A percentile compares a stretch with the other conserved stretches of the same genome.
Conservation (phyloP, 2,113 vertebrate genomes). For the Scatophagus argus region DNA sequence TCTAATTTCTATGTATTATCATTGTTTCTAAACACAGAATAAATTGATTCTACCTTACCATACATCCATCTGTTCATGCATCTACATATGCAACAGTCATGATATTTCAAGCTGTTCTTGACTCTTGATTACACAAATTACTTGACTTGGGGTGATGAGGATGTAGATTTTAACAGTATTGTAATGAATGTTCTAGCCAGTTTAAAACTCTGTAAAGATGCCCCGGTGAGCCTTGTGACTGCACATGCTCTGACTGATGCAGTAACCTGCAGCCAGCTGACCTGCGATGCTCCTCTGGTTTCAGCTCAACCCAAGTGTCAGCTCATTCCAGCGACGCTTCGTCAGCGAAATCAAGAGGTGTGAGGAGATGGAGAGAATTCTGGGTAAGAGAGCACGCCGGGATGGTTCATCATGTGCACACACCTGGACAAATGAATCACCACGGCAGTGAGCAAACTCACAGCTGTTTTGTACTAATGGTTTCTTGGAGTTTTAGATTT, state of each 20-base stretch:
- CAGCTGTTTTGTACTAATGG: not conserved
- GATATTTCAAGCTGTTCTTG: no score
- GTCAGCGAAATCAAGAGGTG: constrained; percentile 98
- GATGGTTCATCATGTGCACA: not conserved
- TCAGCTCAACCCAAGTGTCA: constrained; percentile 96
- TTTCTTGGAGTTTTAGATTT: not conserved
- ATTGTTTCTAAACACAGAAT: not conserved
- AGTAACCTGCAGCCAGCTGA: constrained; percentile 42
- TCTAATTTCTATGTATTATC: not conserved
- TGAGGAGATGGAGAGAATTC: constrained; percentile 97
- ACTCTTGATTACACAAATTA: no score
- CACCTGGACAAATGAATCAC: not conserved
- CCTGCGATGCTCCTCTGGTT: constrained; percentile 71
- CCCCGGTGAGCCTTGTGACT: not conserved
- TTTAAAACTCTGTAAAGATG: not conserved
- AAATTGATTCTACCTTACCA: not conserved
- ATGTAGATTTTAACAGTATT: not conserved
- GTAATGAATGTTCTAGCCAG: no score
- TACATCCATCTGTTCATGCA: no score
- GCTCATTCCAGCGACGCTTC: constrained; percentile 96
- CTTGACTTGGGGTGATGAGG: not conserved
- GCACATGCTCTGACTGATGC: constrained; percentile 5
- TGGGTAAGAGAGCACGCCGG: constrained; percentile 80
- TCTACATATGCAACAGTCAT: no score
- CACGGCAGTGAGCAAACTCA: not conserved